A percentile compares a stretch with the other conserved stretches of the same genome.
phyloP scores from a whole-genome alignment of 1,140 invertebrate species.

The Periplaneta americana region DNA sequence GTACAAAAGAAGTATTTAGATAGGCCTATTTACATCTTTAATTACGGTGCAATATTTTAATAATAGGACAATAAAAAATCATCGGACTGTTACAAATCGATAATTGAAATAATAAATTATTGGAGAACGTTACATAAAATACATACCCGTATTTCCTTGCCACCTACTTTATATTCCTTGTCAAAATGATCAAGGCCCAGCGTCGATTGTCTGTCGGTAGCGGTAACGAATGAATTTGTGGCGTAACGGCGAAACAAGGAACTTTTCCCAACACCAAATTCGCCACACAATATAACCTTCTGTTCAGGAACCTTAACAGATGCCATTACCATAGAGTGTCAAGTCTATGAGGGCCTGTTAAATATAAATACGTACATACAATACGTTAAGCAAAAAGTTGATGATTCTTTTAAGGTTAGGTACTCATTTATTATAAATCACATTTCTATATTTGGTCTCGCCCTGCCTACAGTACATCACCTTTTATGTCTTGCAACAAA shows the following conservation, averaged over 20 bases:
- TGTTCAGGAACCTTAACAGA: slow-evolving; percentile 78
- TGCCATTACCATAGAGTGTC: slow-evolving; percentile 52
- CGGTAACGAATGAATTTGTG: slow-evolving; percentile 77
- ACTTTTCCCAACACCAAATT: slow-evolving; percentile 93
- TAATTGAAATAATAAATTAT: background rate
- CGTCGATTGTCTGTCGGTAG: slow-evolving; percentile 78
- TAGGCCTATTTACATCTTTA: too few relatives aligned
- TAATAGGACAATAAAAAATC: too few relatives aligned
- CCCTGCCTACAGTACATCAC: background rate
- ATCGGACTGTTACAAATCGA: background rate
- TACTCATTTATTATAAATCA: too few relatives aligned
- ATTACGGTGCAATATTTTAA: too few relatives aligned
- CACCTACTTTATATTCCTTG: slow-evolving; percentile 66
- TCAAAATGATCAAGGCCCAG: slow-evolving; percentile 87
- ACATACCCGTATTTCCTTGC: slow-evolving; percentile 71
- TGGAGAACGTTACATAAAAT: too few relatives aligned
- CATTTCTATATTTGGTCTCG: too few relatives aligned
- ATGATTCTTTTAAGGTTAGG: background rate
- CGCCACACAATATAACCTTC: slow-evolving; percentile 92
- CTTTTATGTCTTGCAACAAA: background rate
- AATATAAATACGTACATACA: background rate
- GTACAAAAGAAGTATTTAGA: too few relatives aligned
- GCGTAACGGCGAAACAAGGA: slow-evolving; percentile 87
- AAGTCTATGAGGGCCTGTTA: background rate
- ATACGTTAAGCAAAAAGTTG: background rate